Base-by-base conservation (phyloP, 2,888 invertebrate species). In the Lutraria lutraria region DNA sequence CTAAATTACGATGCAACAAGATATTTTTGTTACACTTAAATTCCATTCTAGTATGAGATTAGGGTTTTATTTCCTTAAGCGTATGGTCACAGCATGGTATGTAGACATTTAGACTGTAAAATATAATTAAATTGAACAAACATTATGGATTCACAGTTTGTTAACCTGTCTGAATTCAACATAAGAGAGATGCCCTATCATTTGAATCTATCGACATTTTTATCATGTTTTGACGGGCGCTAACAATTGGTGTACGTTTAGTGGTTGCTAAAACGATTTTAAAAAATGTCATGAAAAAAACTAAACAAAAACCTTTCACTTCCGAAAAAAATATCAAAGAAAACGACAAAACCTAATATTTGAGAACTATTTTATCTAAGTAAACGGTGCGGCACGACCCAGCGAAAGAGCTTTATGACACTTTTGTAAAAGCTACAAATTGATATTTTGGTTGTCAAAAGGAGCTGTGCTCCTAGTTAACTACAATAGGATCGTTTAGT, bases 41-140 rank as follows among this genome's bases (percentile, higher is more conserved):
- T 43, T 43, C 43, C 43, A 43, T 43, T 56, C 12, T 3, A 4
- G 25, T 10, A 68, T 25, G 63, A 25, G 63, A n/a, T 10, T n/a
- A n/a, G n/a, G 12, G 63, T 25, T 68, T 68, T 68, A 68, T 25
- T n/a, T 6, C 63, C 25, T 25, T 0, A 68, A 68, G 25, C 12
- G 63, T 25, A n/a, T 25, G 63, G 25, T 8, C 63, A 68, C 63
- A 68, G 63, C 63, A 25, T n/a, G 63, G 25, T 68, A 68, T n/a
- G 63, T 68, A 68, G 63, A 68, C 63, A 12, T 25, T 25, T 68
- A 68, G 63, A 68, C 63, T 68, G 63, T 25, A 68, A 68, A n/a
- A 25, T 25, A 68, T 25, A 68, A 68, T 25, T 68, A 68, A 68
- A 68, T 25, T 68, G 25, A 25, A 68, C 25, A 43, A 43, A 68